phyloP scores from a whole-genome alignment of 2,113 vertebrate genomes.

The Megaptera novaeangliae region DNA sequence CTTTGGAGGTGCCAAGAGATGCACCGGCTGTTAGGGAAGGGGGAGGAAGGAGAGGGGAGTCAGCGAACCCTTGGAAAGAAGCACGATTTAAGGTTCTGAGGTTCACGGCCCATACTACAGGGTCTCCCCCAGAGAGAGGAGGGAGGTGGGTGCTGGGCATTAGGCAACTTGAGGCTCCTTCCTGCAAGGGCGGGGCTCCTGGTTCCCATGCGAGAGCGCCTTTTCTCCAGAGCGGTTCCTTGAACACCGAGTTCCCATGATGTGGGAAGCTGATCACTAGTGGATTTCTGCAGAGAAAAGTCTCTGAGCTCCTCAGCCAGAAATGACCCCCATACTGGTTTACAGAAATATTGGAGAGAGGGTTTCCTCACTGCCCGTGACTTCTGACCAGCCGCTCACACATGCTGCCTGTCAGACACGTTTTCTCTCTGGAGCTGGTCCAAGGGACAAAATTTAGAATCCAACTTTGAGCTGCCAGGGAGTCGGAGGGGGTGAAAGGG shows the following conservation, averaged over 20 bases:
- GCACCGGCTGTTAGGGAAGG: too few species aligned
- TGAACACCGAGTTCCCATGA: neutral
- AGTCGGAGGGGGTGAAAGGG: rapidly evolving
- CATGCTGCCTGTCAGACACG: neutral
- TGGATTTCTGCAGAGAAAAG: neutral
- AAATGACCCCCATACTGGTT: neutral
- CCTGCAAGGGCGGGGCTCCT: neutral
- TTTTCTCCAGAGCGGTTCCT: neutral
- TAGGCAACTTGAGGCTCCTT: too few species aligned
- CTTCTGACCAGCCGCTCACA: neutral
- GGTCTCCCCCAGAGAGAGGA: rapidly evolving
- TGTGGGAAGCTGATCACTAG: neutral
- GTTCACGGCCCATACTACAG: rapidly evolving
- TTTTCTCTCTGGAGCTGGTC: neutral
- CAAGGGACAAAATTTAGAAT: neutral
- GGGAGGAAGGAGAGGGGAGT: neutral
- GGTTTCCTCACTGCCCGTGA: neutral
- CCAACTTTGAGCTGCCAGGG: neutral
- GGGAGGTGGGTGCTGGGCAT: neutral
- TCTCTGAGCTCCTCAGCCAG: neutral
- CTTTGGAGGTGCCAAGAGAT: slow-evolving; percentile 5
- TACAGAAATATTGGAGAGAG: neutral
- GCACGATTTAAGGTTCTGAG: neutral
- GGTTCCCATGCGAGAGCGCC: neutral
- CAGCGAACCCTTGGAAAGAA: neutral